Evolutionary conservation across 2,797 vertebrate species (phyloP).

Genomic region (Octomys mimax): DNA sequence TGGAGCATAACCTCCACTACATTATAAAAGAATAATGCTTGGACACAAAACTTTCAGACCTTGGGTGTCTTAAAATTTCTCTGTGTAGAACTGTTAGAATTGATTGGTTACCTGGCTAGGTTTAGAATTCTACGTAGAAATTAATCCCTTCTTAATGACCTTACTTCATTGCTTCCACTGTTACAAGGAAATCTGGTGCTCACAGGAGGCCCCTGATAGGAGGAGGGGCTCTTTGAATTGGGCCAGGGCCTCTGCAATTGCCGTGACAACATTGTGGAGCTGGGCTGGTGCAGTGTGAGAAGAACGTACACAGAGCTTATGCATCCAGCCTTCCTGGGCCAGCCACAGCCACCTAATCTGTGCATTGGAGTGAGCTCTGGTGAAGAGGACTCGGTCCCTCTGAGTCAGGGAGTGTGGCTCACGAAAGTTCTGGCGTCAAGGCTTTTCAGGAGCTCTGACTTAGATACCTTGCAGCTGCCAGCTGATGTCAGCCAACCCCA

Average conservation of each 20-base stretch:
- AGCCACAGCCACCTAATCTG: neutral
- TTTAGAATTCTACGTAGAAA: neutral
- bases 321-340: neutral
- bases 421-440: neutral
- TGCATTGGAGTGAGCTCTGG: neutral
- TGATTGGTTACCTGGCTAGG: neutral
- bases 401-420: neutral
- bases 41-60: too few species aligned
- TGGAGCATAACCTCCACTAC: neutral
- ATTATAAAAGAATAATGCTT: neutral
- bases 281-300: neutral
- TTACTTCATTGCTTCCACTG: neutral
- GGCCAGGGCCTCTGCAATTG: neutral
- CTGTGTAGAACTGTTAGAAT: neutral
- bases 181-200: neutral
- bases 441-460: neutral
- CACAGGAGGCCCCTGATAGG: neutral
- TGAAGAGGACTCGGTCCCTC: neutral
- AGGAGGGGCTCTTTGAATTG: neutral
- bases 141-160: neutral
- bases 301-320: neutral
- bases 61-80: neutral
- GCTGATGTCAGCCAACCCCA: neutral
- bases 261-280: neutral
- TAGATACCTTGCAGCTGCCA: too few species aligned